These are phyloP conservation scores for Mylabris sibirica DNA, from an alignment of 2,888 invertebrate genomes.

Conservation along the genomic window DNA sequence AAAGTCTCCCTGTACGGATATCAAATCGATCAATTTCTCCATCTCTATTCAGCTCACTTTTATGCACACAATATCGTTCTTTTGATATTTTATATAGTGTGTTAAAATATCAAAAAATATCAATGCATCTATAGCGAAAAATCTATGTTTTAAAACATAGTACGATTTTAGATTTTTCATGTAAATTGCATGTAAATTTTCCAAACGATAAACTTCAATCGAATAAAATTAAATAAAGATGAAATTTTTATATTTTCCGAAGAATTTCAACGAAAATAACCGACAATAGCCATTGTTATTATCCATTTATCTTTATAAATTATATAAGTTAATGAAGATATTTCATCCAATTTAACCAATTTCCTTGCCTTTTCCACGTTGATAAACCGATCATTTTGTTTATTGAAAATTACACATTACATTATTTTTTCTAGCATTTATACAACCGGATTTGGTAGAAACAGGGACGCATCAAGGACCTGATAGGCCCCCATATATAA, in stretches of 20 bases:
- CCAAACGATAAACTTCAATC: too few relatives aligned
- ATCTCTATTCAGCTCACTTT: neutral
- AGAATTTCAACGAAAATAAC: neutral
- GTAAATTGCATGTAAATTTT: neutral
- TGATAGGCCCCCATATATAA: too few relatives aligned
- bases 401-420: neutral
- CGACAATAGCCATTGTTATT: neutral
- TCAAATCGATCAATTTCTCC: conserved; percentile 2
- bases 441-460: too few relatives aligned
- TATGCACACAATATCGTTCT: neutral
- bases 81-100: conserved; percentile 4
- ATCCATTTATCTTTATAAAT: conserved; percentile 6
- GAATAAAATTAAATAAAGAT: neutral
- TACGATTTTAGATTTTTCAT: neutral
- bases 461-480: too few relatives aligned
- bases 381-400: neutral
- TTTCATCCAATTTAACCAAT: neutral
- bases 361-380: neutral
- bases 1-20: conserved; percentile 2
- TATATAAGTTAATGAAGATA: neutral
- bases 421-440: too few relatives aligned
- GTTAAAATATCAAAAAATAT: neutral
- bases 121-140: neutral
- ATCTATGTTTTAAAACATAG: neutral
- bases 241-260: neutral